Evolutionary conservation across 2,797 vertebrate genomes (phyloP).

Genomic region (Merluccius polli): DNA sequence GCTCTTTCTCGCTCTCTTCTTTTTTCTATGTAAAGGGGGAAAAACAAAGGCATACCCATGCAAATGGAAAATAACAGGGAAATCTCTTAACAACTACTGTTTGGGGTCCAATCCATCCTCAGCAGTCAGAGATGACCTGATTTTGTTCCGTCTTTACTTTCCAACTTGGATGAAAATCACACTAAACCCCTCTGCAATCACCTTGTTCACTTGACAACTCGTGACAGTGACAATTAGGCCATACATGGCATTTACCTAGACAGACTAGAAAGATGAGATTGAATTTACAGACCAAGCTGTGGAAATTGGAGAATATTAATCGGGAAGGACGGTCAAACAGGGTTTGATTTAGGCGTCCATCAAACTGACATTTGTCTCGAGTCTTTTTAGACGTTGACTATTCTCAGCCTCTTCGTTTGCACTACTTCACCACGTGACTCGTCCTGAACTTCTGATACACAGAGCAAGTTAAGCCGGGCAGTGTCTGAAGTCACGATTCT

Average conservation of each 20-base stretch:
- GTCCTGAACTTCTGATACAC: background rate
- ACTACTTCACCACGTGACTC: background rate
- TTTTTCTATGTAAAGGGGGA: constrained; percentile 34
- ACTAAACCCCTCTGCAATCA: background rate
- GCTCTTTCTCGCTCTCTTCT: background rate
- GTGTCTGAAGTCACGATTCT: background rate
- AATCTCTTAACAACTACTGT: constrained; percentile 41
- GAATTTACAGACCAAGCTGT: background rate
- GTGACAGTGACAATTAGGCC: background rate
- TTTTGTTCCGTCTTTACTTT: background rate
- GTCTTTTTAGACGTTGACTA: background rate
- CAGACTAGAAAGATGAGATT: background rate
- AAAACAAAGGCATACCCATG: constrained; percentile 36
- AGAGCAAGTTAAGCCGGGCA: background rate
- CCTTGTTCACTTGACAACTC: background rate
- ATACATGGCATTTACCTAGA: background rate
- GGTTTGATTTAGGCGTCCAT: background rate
- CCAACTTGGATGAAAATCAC: constrained; percentile 18
- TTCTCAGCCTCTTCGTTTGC: background rate
- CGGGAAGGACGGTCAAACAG: background rate
- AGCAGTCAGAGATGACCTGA: constrained; percentile 41
- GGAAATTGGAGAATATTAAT: background rate
- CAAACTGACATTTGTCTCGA: background rate
- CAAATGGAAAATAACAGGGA: constrained; percentile 53
- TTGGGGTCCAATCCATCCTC: constrained; percentile 43